phyloP scores from a whole-genome alignment of 30 jellyfish, hydroid and myxozoan genomes.

The Rhopilema esculentum region DNA sequence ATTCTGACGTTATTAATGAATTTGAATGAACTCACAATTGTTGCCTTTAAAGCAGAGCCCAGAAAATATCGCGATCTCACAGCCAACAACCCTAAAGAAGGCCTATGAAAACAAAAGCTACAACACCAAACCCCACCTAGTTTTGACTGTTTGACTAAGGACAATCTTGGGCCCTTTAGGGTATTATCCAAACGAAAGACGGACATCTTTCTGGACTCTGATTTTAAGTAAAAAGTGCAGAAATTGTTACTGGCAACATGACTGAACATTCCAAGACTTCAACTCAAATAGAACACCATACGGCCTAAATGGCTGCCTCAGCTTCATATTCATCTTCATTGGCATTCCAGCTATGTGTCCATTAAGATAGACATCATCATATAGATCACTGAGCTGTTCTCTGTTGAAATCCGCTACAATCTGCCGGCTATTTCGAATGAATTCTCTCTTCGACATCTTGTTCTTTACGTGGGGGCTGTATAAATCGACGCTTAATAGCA shows the following conservation, averaged over 20 bases:
- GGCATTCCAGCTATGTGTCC: slow-evolving; percentile 91
- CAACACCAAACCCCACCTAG: too few species aligned
- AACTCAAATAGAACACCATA: slow-evolving; percentile 96
- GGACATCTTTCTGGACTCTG: not conserved
- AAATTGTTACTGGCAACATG: slow-evolving; percentile 36
- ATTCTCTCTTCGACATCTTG: slow-evolving; percentile 98
- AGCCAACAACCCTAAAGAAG: too few species aligned
- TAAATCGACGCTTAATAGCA: slow-evolving; percentile 93
- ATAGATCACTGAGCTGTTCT: slow-evolving; percentile 94
- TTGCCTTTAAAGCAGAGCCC: too few species aligned
- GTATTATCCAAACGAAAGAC: too few species aligned
- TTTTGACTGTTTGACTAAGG: too few species aligned
- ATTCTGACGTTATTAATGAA: too few species aligned
- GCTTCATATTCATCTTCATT: slow-evolving; percentile 59
- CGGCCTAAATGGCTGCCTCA: slow-evolving; percentile 90
- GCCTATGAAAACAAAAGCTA: too few species aligned
- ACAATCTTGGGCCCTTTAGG: too few species aligned
- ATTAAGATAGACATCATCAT: slow-evolving; percentile 94
- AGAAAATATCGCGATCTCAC: too few species aligned
- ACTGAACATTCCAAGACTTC: slow-evolving; percentile 82
- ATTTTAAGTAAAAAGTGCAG: not conserved
- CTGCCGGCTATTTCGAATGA: slow-evolving; percentile 94
- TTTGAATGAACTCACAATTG: too few species aligned
- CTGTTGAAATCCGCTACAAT: slow-evolving; percentile 80
- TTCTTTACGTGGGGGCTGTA: slow-evolving; percentile 98